Evolutionary conservation across 2,888 invertebrate genomes (phyloP), one percentile per base, ranked within the genome.

Genomic region (Lasioglossum oenotherae): DNA sequence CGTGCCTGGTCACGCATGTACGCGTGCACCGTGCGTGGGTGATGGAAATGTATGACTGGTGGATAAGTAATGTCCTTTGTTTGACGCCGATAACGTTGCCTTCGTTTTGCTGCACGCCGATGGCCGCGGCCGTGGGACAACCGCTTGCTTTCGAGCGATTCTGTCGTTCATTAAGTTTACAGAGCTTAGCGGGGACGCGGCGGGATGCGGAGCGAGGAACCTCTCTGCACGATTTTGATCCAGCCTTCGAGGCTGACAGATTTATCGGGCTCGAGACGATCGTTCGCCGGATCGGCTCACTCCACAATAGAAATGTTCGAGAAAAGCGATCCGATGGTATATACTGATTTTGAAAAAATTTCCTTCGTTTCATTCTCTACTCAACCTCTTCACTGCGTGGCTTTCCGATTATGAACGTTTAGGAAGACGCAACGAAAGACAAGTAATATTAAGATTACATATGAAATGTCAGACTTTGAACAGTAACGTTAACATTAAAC

Each of bases 11-110:
- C 89, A 89, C 90, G 88, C 85, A 80, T 82, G 88, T 87, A 89
- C 79, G 83, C 85, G 87, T 85, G 74, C 81, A 41, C 23, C 41
- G 41, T 41, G 90, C 84, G 87, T 89, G 82, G 82, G 87, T 88
- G 86, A 88, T 85, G 87, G 89, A 85, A 81, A 89, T 80, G 84
- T 89, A 87, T 80, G 87, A 86, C 87, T 76, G 49, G 83, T 44
- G 82, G 81, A 83, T 86, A 83, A 86, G 83, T 88, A 89, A 88
- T 89, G 89, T 77, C 86, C 88, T 89, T 89, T 89, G 89, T 89
- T 89, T 74, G 74, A 44, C 64, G 69, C 64, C 81, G 88, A 82
- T 83, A 85, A 82, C 72, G 80, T 46, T 12, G 27, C 35, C 49
- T 71, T 84, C 74, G 57, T 78, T 74, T 78, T 44, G 74, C 74